These are phyloP conservation scores for Drosophila robusta DNA, from an alignment of 2,888 invertebrate species.

Conservation along the genomic window DNA sequence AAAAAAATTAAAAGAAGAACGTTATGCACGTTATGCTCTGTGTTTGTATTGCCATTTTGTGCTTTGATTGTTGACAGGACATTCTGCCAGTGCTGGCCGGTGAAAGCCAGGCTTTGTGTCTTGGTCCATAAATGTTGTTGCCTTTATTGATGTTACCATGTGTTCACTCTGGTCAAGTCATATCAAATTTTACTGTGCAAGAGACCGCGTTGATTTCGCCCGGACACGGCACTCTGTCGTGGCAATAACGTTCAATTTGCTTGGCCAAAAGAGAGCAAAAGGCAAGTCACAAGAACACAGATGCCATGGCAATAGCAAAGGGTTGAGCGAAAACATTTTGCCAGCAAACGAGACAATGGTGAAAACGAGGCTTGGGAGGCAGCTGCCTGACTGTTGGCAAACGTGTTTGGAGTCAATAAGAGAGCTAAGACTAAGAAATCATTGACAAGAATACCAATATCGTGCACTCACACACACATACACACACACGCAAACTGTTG, in stretches of 20 bases:
- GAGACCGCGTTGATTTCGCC: slow-evolving; percentile 38
- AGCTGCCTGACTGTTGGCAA: slow-evolving; percentile 30
- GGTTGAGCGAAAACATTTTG: slow-evolving; percentile 4
- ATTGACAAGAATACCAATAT: slow-evolving; percentile 25
- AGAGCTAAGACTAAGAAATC: slow-evolving; percentile 39
- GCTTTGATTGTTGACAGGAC: slow-evolving; percentile 18
- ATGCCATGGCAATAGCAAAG: slow-evolving; percentile 1
- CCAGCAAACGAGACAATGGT: slow-evolving; percentile 1
- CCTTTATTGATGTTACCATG: slow-evolving; percentile 12
- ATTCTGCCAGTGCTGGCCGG: not conserved
- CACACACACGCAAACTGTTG: no score
- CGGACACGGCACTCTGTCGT: slow-evolving; percentile 1
- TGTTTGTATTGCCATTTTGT: slow-evolving; percentile 30
- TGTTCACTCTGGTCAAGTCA: slow-evolving; percentile 41
- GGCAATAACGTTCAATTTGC: slow-evolving; percentile 70
- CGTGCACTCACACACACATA: slow-evolving; percentile 1
- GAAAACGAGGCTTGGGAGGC: slow-evolving; percentile 5
- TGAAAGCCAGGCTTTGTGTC: not conserved
- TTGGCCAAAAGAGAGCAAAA: slow-evolving; percentile 3
- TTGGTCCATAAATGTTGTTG: slow-evolving; percentile 1
- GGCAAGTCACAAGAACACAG: not conserved
- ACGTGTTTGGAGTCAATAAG: slow-evolving; percentile 61
- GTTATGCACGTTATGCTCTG: not conserved
- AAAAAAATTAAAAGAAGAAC: not conserved
- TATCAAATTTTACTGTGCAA: slow-evolving; percentile 51